Percentiles rank a stretch among this genome's conserved stretches.
Evolutionary conservation across 2,113 vertebrate species (phyloP).

Genomic region (Peromyscus polionotus): DNA sequence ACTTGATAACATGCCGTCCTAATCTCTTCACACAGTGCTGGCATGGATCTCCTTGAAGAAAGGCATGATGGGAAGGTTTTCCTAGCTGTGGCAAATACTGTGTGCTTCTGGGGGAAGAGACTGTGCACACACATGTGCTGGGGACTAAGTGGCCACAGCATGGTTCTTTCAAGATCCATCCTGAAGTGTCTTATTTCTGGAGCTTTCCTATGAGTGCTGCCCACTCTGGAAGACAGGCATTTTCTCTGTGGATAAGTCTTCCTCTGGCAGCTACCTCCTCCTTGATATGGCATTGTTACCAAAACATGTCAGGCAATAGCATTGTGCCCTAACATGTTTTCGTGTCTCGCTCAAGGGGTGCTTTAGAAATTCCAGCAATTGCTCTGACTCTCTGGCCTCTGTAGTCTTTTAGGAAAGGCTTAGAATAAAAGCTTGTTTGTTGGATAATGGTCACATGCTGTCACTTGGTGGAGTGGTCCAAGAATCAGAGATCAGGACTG

Average conservation of each 20-base stretch:
- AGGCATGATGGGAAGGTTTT: background rate
- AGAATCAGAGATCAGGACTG: background rate
- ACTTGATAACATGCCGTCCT: fast-evolving
- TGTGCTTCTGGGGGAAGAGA: background rate
- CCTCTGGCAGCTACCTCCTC: background rate
- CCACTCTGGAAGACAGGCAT: background rate
- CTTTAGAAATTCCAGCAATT: background rate
- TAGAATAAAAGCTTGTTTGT: background rate
- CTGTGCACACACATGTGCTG: background rate
- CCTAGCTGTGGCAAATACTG: background rate
- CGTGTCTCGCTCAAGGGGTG: too few species aligned
- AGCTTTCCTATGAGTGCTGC: background rate
- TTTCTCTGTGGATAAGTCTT: background rate
- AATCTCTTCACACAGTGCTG: background rate
- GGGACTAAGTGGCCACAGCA: background rate
- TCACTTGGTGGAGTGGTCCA: background rate
- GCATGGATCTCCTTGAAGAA: background rate
- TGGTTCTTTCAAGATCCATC: background rate
- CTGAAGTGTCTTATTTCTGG: background rate
- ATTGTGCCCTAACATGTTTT: background rate
- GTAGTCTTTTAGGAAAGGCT: background rate
- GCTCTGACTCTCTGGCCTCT: background rate
- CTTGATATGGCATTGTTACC: background rate
- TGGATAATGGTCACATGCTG: background rate
- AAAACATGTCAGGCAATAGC: background rate